phyloP scores from a whole-genome alignment of 1,140 invertebrate genomes.

The Pogonognathellus flavescens region DNA sequence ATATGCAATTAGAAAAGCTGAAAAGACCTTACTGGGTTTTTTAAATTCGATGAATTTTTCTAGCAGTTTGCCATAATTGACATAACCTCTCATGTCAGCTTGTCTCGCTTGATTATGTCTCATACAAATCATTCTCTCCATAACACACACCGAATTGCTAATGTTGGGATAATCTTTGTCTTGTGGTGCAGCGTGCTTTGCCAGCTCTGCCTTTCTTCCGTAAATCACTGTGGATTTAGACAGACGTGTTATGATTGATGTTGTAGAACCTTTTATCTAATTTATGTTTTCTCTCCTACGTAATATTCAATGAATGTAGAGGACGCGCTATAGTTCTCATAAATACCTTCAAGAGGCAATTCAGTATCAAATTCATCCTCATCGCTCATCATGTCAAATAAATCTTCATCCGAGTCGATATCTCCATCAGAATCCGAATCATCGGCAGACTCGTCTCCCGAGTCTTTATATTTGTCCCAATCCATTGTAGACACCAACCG shows the following conservation, averaged over 20 bases:
- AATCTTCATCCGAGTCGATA: conserved; percentile 47
- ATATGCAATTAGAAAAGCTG: background rate
- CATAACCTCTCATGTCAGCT: conserved; percentile 61
- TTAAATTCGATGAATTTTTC: conserved; percentile 6
- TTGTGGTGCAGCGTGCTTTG: conserved; percentile 30
- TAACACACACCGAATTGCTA: conserved; percentile 40
- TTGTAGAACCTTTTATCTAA: conserved; percentile 12
- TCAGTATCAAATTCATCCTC: conserved; percentile 60
- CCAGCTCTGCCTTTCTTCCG: conserved; percentile 19
- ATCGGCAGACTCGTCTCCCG: conserved; percentile 3
- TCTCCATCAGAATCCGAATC: conserved; percentile 34
- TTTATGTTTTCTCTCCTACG: background rate
- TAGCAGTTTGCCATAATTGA: conserved; percentile 38
- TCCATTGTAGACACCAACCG: conserved; percentile 24
- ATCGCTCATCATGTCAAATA: conserved; percentile 53
- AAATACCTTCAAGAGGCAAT: conserved; percentile 46
- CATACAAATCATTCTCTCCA: conserved; percentile 65
- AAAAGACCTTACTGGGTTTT: conserved; percentile 12
- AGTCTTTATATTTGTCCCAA: conserved; percentile 55
- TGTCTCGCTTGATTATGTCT: conserved; percentile 57
- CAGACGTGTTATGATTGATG: background rate
- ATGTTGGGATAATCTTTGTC: conserved; percentile 58
- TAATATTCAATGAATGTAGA: conserved; percentile 4
- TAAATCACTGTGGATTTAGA: conserved; percentile 29
- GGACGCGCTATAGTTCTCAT: background rate